Percentiles rank a stretch among this genome's conserved stretches.
Evolutionary conservation across 2,113 vertebrate species (phyloP).

Genomic region (Saguinus imperator): DNA sequence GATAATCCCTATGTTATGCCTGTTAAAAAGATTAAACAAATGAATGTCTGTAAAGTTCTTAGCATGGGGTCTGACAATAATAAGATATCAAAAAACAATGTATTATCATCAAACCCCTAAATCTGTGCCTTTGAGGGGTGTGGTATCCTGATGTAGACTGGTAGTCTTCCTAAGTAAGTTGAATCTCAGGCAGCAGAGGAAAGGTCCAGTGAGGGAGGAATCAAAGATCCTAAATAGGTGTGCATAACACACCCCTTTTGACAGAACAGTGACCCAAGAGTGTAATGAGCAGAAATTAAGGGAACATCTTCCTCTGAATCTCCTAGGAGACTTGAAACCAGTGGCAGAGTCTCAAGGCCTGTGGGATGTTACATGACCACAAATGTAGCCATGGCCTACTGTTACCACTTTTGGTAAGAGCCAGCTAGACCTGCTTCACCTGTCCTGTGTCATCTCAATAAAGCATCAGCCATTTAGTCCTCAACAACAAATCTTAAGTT

Average conservation of each 20-base stretch:
- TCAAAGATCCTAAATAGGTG: not conserved
- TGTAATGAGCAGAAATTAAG: not conserved
- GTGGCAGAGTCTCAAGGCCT: not conserved
- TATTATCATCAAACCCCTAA: not conserved
- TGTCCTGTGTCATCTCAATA: not conserved
- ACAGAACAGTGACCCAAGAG: not conserved
- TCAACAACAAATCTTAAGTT: not conserved
- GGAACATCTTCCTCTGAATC: not conserved
- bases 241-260: not conserved
- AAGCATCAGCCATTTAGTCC: not conserved
- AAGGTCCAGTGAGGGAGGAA: not conserved
- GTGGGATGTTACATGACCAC: not conserved
- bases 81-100: not conserved
- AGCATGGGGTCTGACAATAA: not conserved
- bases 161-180: not conserved
- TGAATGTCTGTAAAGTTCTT: not conserved
- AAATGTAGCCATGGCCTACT: not conserved
- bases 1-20: not conserved
- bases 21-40: slow-evolving; percentile 8
- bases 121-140: not conserved
- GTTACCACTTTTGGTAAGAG: not conserved
- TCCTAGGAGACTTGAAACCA: not conserved
- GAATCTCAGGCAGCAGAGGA: not conserved
- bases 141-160: not conserved
- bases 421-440: not conserved